Percentiles rank a stretch among this genome's conserved stretches.
These are phyloP conservation scores for Maniola hyperantus DNA, from an alignment of 2,888 invertebrate genomes.

Conservation along the genomic window DNA sequence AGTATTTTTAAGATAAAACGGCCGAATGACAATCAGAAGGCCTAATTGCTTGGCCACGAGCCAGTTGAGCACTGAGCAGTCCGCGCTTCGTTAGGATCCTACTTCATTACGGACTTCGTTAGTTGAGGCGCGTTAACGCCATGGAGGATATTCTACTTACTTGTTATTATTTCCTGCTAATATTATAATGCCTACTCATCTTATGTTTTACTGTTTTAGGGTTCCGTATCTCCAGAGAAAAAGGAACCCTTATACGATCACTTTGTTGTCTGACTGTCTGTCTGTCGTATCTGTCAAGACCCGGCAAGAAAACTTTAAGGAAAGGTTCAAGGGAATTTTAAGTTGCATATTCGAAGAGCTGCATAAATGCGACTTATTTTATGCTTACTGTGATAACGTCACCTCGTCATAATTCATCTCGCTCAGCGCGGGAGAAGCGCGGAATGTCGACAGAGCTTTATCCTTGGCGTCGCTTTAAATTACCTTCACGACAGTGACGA, in stretches of 20 bases:
- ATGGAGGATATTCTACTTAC: neutral
- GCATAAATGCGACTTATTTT: no score
- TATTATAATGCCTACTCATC: no score
- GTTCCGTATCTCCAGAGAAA: no score
- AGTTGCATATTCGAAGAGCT: no score
- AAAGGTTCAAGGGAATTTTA: no score
- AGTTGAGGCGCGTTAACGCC: slow-evolving; percentile 29
- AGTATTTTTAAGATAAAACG: no score
- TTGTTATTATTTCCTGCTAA: neutral
- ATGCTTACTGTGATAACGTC: neutral
- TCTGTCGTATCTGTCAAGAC: no score
- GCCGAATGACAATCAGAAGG: slow-evolving; percentile 40
- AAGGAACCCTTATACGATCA: no score
- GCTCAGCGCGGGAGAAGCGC: slow-evolving; percentile 41
- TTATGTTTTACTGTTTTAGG: no score
- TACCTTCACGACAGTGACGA: slow-evolving; percentile 31
- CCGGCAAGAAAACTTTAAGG: no score
- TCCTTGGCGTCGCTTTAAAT: slow-evolving; percentile 40
- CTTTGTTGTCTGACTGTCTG: no score
- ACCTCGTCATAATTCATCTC: slow-evolving; percentile 49
- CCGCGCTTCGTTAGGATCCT: slow-evolving; percentile 41
- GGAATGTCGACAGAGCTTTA: slow-evolving; percentile 46
- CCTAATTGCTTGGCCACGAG: slow-evolving; percentile 50
- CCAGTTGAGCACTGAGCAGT: slow-evolving; percentile 44
- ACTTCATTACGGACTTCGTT: slow-evolving; percentile 42